Percentiles rank a stretch among this genome's conserved stretches.
Evolutionary conservation across 1,140 invertebrate genomes (phyloP).

Genomic region (Caenorhabditis brenneri): DNA sequence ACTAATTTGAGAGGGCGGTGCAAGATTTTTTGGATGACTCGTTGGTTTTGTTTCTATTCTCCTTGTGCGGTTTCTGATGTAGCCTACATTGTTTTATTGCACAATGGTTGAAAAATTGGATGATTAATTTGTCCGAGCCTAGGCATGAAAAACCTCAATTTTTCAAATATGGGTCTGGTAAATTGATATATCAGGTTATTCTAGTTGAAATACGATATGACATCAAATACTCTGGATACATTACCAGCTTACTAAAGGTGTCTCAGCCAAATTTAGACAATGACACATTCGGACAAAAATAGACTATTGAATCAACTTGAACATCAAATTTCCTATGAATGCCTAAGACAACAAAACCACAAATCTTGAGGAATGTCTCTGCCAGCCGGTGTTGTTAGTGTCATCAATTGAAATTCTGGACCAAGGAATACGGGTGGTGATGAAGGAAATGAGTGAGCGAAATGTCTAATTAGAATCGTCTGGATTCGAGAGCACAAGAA

Average conservation of each 20-base stretch:
- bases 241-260: neutral
- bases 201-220: neutral
- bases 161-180: neutral
- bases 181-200: neutral
- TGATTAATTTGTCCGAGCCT: neutral
- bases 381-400: neutral
- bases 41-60: neutral
- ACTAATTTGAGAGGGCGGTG: slow-evolving; percentile 2
- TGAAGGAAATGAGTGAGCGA: slow-evolving; percentile 38
- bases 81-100: neutral
- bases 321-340: neutral
- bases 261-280: neutral
- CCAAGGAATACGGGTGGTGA: slow-evolving; percentile 13
- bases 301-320: neutral
- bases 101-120: neutral
- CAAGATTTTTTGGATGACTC: neutral
- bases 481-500: slow-evolving; percentile 29
- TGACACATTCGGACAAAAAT: too few species aligned
- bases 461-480: slow-evolving; percentile 42
- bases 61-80: neutral
- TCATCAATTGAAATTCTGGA: neutral
- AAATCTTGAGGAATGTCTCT: too few species aligned
- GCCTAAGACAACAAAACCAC: too few species aligned
- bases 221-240: neutral
- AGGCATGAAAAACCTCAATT: too few species aligned